Percentiles rank a stretch among this genome's conserved stretches.
These are phyloP conservation scores for Catharus fuscescens DNA, from an alignment of 2,113 vertebrate genomes.

Conservation along the genomic window DNA sequence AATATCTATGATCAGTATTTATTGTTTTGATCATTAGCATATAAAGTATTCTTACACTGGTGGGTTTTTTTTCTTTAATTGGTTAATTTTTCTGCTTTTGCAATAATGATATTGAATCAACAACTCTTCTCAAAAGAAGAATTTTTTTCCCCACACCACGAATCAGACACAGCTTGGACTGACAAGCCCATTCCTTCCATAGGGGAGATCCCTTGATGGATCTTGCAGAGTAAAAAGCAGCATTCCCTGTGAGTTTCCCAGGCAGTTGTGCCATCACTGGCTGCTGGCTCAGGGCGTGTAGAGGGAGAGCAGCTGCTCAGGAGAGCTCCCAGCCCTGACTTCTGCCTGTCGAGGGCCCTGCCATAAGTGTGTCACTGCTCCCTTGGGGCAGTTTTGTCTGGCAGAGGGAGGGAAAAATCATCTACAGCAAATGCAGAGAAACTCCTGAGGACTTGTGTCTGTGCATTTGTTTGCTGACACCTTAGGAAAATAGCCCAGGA, in stretches of 20 bases:
- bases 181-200: neutral
- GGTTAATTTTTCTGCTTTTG: neutral
- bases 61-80: neutral
- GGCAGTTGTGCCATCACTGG: neutral
- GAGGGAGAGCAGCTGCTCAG: conserved; percentile 45
- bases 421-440: neutral
- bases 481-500: conserved; percentile 38
- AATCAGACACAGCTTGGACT: neutral
- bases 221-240: neutral
- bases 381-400: conserved; percentile 44
- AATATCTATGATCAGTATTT: neutral
- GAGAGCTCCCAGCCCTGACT: neutral
- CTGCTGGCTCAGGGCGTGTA: neutral
- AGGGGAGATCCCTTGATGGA: neutral
- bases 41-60: neutral
- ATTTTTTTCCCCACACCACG: neutral
- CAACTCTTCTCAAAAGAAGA: neutral
- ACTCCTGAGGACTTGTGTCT: conserved; percentile 22
- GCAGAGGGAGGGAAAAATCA: neutral
- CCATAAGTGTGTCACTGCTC: conserved; percentile 53
- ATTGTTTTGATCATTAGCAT: neutral
- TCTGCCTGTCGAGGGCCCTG: neutral
- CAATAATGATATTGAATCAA: neutral
- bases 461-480: conserved; percentile 29
- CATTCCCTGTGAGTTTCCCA: neutral